These are phyloP conservation scores for Hormiphora californensis DNA, from an alignment of 37 sponge, comb jelly and placozoan species.

Conservation along the genomic window DNA sequence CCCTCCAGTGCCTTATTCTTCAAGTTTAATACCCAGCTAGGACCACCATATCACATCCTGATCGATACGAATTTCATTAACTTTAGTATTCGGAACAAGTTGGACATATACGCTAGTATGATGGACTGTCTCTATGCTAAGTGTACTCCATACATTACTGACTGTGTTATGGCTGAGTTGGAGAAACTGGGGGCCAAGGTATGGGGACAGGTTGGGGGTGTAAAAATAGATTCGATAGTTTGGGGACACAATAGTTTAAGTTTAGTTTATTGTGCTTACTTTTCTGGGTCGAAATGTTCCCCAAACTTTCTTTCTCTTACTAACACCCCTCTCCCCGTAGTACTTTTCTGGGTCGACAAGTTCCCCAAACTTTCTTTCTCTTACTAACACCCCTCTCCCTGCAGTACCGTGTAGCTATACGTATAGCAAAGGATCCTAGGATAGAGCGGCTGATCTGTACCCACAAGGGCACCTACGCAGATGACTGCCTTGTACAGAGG, in stretches of 20 bases:
- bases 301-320: neutral
- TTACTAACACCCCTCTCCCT: neutral
- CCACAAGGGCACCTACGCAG: conserved; percentile 98
- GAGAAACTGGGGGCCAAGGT: conserved; percentile 98
- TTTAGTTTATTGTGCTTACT: no score
- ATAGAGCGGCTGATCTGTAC: conserved; percentile 91
- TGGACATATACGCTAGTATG: conserved; percentile 89
- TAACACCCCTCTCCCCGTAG: neutral
- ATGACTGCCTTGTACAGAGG: conserved; percentile 94
- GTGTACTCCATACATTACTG: conserved; percentile 96
- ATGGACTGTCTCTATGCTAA: conserved; percentile 97
- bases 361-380: neutral
- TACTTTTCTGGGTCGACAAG: no score
- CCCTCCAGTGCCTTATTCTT: conserved; percentile 84
- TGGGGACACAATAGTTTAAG: no score
- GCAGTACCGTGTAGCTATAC: conserved; percentile 49
- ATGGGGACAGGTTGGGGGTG: conserved; percentile 55
- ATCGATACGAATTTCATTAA: conserved; percentile 98
- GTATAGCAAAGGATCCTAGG: conserved; percentile 88
- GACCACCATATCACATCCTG: conserved; percentile 88
- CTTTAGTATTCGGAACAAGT: conserved; percentile 94
- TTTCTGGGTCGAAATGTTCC: neutral
- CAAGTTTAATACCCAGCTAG: conserved; percentile 90
- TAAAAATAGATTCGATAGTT: neutral
- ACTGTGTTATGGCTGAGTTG: conserved; percentile 93